Evolutionary conservation across 2,888 invertebrate species (phyloP).

Genomic region (Thera britannica): DNA sequence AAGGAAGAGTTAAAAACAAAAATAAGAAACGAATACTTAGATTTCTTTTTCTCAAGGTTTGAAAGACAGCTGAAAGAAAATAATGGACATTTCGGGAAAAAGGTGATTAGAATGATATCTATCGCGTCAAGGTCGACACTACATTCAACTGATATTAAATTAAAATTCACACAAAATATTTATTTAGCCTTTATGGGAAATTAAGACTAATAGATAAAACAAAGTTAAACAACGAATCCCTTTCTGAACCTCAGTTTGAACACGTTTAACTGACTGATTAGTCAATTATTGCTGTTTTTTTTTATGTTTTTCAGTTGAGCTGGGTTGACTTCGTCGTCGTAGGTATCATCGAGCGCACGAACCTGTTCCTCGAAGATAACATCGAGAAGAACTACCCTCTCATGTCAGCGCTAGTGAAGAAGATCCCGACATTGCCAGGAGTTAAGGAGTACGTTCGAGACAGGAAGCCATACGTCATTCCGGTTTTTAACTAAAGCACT

Average conservation of each 20-base stretch:
- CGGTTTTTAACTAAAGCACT: not conserved
- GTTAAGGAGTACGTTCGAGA: constrained; percentile 68
- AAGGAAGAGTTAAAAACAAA: constrained; percentile 56
- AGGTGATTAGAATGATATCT: constrained; percentile 49
- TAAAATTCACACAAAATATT: too few species aligned
- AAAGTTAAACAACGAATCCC: too few species aligned
- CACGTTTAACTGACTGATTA: too few species aligned
- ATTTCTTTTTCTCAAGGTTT: constrained; percentile 66
- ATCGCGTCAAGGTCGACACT: too few species aligned
- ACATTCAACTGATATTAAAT: too few species aligned
- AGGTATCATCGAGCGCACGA: constrained; percentile 63
- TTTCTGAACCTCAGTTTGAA: too few species aligned
- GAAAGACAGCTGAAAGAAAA: constrained; percentile 65
- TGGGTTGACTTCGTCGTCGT: constrained; percentile 75
- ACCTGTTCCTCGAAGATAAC: constrained; percentile 55
- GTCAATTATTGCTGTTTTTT: not conserved
- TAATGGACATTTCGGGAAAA: constrained; percentile 66
- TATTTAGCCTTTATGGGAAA: too few species aligned
- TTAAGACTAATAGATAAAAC: too few species aligned
- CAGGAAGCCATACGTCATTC: constrained; percentile 51
- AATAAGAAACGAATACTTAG: constrained; percentile 57
- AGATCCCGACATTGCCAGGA: constrained; percentile 59
- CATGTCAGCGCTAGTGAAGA: constrained; percentile 52
- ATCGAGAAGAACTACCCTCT: constrained; percentile 66
- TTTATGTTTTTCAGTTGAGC: constrained; percentile 54